These are phyloP conservation scores for Oreortyx pictus DNA, from an alignment of 2,797 vertebrate species.

Conservation along the genomic window DNA sequence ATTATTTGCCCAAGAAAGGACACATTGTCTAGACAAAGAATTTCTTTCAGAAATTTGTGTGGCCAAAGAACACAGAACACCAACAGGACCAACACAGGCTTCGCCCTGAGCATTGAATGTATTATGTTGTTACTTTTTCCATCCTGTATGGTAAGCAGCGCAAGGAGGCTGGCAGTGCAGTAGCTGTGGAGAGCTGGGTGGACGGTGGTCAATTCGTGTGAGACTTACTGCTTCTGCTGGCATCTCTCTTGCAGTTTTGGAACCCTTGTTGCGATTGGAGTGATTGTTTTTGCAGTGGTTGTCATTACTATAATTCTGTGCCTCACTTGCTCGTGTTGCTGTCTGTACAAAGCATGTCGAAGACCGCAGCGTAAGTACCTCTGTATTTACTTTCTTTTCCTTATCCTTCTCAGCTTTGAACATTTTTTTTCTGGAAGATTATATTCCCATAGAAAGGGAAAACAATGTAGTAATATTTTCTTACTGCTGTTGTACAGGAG, in stretches of 20 bases:
- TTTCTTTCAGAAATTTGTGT: background rate
- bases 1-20: background rate
- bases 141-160: too few relatives aligned
- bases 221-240: background rate
- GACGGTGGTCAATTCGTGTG: background rate
- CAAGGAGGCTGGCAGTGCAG: background rate
- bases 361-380: conserved; percentile 84
- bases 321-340: conserved; percentile 93
- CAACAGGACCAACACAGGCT: background rate
- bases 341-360: conserved; percentile 90
- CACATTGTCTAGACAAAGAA: background rate
- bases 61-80: too few relatives aligned
- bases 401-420: background rate
- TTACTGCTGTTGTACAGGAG: background rate
- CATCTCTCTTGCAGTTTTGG: conserved; percentile 70
- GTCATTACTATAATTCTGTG: conserved; percentile 84
- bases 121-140: background rate
- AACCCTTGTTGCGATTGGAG: conserved; percentile 57
- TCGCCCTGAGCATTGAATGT: background rate
- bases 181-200: background rate
- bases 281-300: conserved; percentile 62
- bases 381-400: background rate
- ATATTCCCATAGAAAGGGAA: background rate
- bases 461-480: background rate
- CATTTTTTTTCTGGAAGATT: background rate